These are phyloP conservation scores for Desoria tigrina DNA, from an alignment of 2,888 invertebrate genomes.

Conservation along the genomic window DNA sequence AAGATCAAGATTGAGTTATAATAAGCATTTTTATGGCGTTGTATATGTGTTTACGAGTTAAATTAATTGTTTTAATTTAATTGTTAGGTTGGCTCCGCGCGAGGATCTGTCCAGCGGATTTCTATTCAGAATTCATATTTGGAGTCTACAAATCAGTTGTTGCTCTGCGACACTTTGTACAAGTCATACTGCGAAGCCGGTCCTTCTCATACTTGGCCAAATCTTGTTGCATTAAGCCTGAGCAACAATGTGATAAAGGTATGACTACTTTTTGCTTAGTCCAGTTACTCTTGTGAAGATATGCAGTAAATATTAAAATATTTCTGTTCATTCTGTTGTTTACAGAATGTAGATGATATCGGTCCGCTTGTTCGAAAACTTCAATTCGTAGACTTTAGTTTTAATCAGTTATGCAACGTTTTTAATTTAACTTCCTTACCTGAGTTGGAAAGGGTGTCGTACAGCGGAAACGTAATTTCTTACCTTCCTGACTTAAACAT, in stretches of 20 bases:
- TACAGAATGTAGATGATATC: slow-evolving; percentile 47
- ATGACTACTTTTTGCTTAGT: slow-evolving; percentile 7
- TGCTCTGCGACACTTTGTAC: slow-evolving; percentile 82
- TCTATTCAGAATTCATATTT: slow-evolving; percentile 69
- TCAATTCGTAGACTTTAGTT: slow-evolving; percentile 48
- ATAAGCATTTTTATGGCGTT: slow-evolving; percentile 3
- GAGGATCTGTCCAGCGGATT: slow-evolving; percentile 67
- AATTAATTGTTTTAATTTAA: slow-evolving; percentile 60
- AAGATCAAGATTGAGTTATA: too few species aligned
- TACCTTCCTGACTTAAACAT: slow-evolving; percentile 76
- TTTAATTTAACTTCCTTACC: slow-evolving; percentile 75
- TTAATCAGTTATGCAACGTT: slow-evolving; percentile 47
- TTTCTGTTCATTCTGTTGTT: background rate
- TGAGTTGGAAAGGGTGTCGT: slow-evolving; percentile 71
- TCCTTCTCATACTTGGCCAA: slow-evolving; percentile 59
- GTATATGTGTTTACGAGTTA: background rate
- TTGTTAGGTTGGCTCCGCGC: slow-evolving; percentile 63
- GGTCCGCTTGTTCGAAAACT: slow-evolving; percentile 45
- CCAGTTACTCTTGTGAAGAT: too few species aligned
- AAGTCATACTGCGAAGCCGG: slow-evolving; percentile 62
- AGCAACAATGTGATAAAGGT: slow-evolving; percentile 58
- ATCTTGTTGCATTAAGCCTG: slow-evolving; percentile 57
- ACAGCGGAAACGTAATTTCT: slow-evolving; percentile 76
- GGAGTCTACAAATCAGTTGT: slow-evolving; percentile 72
- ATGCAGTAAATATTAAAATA: background rate